Percentiles rank a stretch among this genome's conserved stretches.
Conservation (phyloP, 2,797 vertebrate species). For the Vipera ursinii region DNA sequence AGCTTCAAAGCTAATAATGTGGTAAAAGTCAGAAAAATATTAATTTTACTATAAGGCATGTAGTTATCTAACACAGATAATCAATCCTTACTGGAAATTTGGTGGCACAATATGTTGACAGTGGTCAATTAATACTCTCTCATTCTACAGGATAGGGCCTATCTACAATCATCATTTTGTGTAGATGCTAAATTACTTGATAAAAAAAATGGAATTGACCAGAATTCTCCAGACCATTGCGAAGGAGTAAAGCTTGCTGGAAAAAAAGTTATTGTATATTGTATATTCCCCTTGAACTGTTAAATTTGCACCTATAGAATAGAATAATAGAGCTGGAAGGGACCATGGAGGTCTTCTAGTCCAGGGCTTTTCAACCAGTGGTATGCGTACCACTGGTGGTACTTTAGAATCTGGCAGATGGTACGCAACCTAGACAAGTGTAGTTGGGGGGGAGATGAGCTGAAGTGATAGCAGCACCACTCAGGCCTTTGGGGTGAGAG, state of each 20-base stretch:
- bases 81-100: not conserved
- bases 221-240: not conserved
- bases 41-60: not conserved
- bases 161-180: not conserved
- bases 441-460: too few species aligned
- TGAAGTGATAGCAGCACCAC: too few species aligned
- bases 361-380: too few species aligned
- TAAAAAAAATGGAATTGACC: not conserved
- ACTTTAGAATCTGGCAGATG: too few species aligned
- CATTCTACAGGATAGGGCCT: not conserved
- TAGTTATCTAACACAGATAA: not conserved
- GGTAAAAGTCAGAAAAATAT: not conserved
- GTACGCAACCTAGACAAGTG: too few species aligned
- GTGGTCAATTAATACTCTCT: not conserved
- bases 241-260: not conserved
- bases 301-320: not conserved
- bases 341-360: not conserved
- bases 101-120: not conserved
- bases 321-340: not conserved
- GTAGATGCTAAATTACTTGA: not conserved
- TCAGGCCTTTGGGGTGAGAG: too few species aligned
- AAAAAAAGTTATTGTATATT: not conserved
- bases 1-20: not conserved
- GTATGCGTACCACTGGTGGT: too few species aligned
- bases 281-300: not conserved